Evolutionary conservation across 1,140 invertebrate species (phyloP), one percentile per base, ranked within the genome.

Genomic region (Apocrypta bakeri): DNA sequence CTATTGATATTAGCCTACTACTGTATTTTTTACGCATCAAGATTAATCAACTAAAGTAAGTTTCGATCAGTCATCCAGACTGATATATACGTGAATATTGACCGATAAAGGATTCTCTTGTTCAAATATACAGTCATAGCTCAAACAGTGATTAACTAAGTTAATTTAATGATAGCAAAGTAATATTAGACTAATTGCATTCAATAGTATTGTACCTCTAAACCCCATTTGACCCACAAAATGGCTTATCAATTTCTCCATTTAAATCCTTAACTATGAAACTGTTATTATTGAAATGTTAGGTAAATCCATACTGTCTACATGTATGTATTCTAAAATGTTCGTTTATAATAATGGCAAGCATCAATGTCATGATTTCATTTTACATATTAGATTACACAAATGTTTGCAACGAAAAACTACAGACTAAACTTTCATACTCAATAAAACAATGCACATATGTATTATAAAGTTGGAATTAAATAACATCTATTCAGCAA

Each of bases 161-260:
- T 79, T 83, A 56, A 83, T 83, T 83, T 74, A 83, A 79, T 79
- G 69, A 79, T 83, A 83, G 66, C 74, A 37, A 21, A 77, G 68
- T 75, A 81, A 81, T 75, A 81, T 68, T 37, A 11, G 24, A 80
- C 56, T 14, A 27, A 80, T 80, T 80, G 73, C 6, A 63, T 42
- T 25, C 42, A 73, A 64, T 80, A 37, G 69, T 61, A 56, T 63
- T 37, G 25, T 42, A 14, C 9, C 29, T 8, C 27, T 6, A 21
- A 12, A 25, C 37, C 42, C 81, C 80, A 84, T 86, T 88, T 87
- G 84, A 86, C 71, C 83, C 82, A 84, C 82, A 79, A 77, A 86
- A 83, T 86, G 80, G 84, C 29, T 86, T 81, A 87, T 87, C 79
- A 85, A 86, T 87, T 88, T 81, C 68, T 84, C 83, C 42, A 17